These are phyloP conservation scores for Sipunculus nudus DNA, from an alignment of 2,888 invertebrate species.

Conservation along the genomic window DNA sequence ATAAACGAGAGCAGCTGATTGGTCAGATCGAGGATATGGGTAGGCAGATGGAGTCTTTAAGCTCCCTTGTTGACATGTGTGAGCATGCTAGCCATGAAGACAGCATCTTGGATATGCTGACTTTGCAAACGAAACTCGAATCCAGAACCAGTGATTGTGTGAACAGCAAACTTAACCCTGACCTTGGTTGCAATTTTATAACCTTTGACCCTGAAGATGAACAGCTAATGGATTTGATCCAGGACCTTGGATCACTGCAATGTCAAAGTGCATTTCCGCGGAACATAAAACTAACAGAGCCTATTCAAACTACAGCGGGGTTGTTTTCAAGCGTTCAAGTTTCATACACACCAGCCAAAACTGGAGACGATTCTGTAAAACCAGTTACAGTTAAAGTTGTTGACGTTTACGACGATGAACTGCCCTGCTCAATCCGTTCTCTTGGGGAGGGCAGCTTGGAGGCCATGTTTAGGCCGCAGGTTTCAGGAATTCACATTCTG, in stretches of 20 bases:
- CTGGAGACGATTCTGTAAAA: constrained; percentile 15
- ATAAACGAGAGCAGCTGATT: neutral
- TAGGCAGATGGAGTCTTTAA: constrained; percentile 17
- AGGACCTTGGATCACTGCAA: constrained; percentile 17
- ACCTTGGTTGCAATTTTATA: constrained; percentile 17
- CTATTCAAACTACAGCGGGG: constrained; percentile 20
- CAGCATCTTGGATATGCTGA: constrained; percentile 27
- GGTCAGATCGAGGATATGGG: constrained; percentile 11
- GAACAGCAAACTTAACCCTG: too few species aligned
- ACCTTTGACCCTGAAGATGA: constrained; percentile 17
- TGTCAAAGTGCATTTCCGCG: constrained; percentile 19
- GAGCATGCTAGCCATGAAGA: constrained; percentile 22
- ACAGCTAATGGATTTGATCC: constrained; percentile 9
- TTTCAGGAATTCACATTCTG: constrained; percentile 32
- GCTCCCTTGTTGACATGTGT: constrained; percentile 22
- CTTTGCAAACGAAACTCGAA: constrained; percentile 29
- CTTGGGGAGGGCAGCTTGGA: constrained; percentile 30
- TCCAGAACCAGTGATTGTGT: constrained; percentile 22
- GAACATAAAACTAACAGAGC: constrained; percentile 13
- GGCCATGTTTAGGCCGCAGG: constrained; percentile 32
- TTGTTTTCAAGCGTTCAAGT: constrained; percentile 25
- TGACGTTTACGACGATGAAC: constrained; percentile 32
- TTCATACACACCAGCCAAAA: too few species aligned
- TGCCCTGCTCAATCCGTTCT: constrained; percentile 23
- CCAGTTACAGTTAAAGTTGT: constrained; percentile 30